Evolutionary conservation across 2,888 invertebrate genomes (phyloP), one percentile per base, ranked within the genome.

Genomic region (Melieria crassipennis): DNA sequence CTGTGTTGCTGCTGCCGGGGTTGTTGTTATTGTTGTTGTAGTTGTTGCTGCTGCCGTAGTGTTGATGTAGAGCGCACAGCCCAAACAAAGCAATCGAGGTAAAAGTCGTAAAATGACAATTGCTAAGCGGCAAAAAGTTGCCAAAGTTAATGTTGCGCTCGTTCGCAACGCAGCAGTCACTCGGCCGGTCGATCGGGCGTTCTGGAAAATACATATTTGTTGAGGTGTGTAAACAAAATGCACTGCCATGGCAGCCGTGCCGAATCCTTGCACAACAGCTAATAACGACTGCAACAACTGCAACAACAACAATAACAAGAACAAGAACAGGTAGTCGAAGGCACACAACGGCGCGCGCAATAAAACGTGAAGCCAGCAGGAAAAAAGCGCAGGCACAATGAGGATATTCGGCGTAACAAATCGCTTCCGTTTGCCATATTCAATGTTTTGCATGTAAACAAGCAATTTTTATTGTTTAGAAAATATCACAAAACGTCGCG

Each of bases 241-340:
- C 30, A 30, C 30, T 30, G 30, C 30, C 30, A 30, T 30, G 30
- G 30, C 30, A 30, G 66, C 70, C 74, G 73, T 65, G 57, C 11
- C 58, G 68, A 73, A 61, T 74, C 75, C 72, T 72, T 76, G 73
- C 73, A 75, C 76, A 74, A 73, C 64, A 75, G 62, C 66, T 11
- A 50, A 50, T 11, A 50, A 50, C 50, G 11, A 50, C 50, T 10
- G 63, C 66, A 65, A 58, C 50, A 46, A 60, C 16, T 30, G 2
- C 30, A 30, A 30, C 30, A 30, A 30, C 30, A 30, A 30, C 30
- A 16, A 16, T 16, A 16, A 16, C 16, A 16, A 16, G 16, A 16
- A 16, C 16, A 30, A 30, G 30, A 30, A 30, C 30, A 30, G 30
- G 30, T 30, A 30, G 30, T 30, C 30, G 30, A 30, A 30, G 30